Percentiles rank a stretch among this genome's conserved stretches.
These are phyloP conservation scores for Hormaphis cornu DNA, from an alignment of 1,140 invertebrate species.

Conservation along the genomic window DNA sequence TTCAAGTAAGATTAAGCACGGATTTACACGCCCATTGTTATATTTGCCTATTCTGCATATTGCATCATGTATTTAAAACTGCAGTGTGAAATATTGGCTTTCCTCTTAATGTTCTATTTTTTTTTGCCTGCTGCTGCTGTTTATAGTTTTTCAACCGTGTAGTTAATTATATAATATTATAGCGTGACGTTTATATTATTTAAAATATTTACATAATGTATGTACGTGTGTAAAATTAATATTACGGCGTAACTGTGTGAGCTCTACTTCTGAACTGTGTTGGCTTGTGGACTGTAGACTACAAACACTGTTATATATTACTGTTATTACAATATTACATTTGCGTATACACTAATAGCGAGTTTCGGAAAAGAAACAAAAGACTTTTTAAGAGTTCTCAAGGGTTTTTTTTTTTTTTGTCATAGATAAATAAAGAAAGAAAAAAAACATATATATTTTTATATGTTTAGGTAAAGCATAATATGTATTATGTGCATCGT, in stretches of 20 bases:
- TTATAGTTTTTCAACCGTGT: slow-evolving; percentile 8
- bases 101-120: slow-evolving; percentile 1
- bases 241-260: background rate
- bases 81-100: slow-evolving; percentile 13
- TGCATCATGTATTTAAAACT: slow-evolving; percentile 4
- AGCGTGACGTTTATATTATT: background rate
- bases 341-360: background rate
- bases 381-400: slow-evolving; percentile 1
- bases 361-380: background rate
- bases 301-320: background rate
- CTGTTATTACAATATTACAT: too few species aligned
- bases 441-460: background rate
- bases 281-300: slow-evolving; percentile 1
- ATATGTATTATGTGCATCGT: too few species aligned
- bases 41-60: background rate
- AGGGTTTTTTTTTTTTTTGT: slow-evolving; percentile 19
- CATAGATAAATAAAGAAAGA: background rate
- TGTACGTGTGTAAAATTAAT: background rate
- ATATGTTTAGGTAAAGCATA: too few species aligned
- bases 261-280: slow-evolving; percentile 12
- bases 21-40: background rate
- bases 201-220: background rate
- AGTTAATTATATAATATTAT: background rate
- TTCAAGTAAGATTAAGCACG: slow-evolving; percentile 7
- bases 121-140: background rate